phyloP scores from a whole-genome alignment of 2,797 vertebrate species.

The Phrynocephalus vlangalii region DNA sequence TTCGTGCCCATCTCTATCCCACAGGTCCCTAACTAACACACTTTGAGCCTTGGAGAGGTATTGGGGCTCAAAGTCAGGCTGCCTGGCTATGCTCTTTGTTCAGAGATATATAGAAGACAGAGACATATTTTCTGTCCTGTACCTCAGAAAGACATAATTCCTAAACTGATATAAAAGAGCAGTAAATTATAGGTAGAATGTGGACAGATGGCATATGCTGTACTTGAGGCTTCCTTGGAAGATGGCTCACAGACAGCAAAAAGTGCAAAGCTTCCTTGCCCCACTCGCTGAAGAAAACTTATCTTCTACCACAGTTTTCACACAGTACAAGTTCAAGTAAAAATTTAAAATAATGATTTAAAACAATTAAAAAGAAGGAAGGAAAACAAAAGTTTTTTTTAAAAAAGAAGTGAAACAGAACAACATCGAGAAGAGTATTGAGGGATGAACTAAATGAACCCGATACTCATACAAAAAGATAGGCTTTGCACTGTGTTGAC shows the following conservation, averaged over 20 bases:
- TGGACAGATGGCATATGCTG: neutral
- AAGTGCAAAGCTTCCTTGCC: neutral
- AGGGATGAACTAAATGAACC: no score
- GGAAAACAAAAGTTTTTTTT: neutral
- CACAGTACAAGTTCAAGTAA: neutral
- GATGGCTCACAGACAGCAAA: neutral
- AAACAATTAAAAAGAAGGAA: neutral
- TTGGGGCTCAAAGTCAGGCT: neutral
- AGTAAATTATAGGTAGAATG: neutral
- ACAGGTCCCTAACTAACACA: neutral
- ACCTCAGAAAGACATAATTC: neutral
- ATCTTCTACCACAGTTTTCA: no score
- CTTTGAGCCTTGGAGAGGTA: neutral
- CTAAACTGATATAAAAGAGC: neutral
- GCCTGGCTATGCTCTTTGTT: neutral
- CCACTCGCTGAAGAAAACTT: neutral
- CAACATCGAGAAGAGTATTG: no score
- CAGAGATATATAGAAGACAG: neutral
- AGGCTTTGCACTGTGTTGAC: no score
- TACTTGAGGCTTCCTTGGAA: neutral
- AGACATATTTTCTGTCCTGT: neutral
- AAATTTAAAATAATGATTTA: neutral
- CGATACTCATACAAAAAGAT: no score
- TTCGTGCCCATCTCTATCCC: neutral
- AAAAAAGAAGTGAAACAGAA: no score